Evolutionary conservation across 2,888 invertebrate genomes (phyloP), one percentile per base, ranked within the genome.

Genomic region (Lepetodrilus schrolli): DNA sequence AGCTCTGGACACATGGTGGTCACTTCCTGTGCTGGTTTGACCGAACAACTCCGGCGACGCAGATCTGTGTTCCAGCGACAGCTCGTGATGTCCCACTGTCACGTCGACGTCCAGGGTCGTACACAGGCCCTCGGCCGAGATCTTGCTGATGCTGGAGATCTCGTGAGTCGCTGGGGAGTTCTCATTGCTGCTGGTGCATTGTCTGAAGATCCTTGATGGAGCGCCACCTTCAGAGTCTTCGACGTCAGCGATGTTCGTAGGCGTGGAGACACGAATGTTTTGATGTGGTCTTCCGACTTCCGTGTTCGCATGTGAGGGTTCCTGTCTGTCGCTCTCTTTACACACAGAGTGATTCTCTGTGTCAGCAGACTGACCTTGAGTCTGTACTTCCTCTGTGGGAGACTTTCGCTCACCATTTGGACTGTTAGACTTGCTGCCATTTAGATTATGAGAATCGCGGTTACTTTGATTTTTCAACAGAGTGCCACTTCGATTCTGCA

Each of bases 141-240:
- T 72, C 17, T 74, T 73, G 21, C 80, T 80, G 17, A 80, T 80
- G 68, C 80, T 78, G 47, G 80, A 80, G 13, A 80, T 66, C 20
- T 80, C 80, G 17, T 78, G 78, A 17, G 17, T 38, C 8, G 23
- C 58, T 7, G 74, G 69, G 1, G 69, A 68, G 8, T 48, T 10
- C 4, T 65, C 74, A 4, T 30, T 38, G 47, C 20, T 47, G 2
- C 43, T 17, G 0, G 17, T 17, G 10, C 69, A 20, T 26, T 75
- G 73, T 8, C 75, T 48, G 20, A 70, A 70, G 38, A 80, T 77
- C 8, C 74, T 74, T 10, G 78, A 78, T 1, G 30, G 26, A 17
- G 49, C 49, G 3, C 65, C 69, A 21, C 36, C 43, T 7, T 21
- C 66, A 17, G 48, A 37, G 21, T 58, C 36, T 26, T 21, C 47